A percentile compares a stretch with the other conserved stretches of the same genome.
phyloP scores from a whole-genome alignment of 2,113 vertebrate genomes.

The Herpetotheres cachinnans region DNA sequence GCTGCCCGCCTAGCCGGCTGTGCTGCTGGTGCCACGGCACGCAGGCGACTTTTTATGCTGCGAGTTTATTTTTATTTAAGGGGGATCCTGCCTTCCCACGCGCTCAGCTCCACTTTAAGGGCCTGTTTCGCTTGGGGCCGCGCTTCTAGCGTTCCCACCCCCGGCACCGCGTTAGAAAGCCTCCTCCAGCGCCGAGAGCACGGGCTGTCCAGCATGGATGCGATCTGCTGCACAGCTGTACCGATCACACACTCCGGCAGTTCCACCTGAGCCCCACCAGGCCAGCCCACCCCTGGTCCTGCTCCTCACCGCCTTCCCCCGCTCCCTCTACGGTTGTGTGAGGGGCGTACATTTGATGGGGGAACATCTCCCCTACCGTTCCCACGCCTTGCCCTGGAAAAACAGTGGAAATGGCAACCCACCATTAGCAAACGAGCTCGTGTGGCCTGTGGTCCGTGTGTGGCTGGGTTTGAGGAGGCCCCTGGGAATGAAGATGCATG shows the following conservation, averaged over 20 bases:
- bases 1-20: no score
- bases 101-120: not conserved
- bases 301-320: fast-evolving
- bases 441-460: not conserved
- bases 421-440: not conserved
- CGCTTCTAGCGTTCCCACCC: fast-evolving
- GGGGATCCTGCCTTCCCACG: not conserved
- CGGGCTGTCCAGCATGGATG: fast-evolving
- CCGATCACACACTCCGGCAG: not conserved
- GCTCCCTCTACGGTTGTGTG: fast-evolving
- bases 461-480: not conserved
- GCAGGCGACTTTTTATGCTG: not conserved
- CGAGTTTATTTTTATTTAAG: not conserved
- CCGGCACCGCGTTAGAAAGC: no score
- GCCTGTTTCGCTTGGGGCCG: not conserved
- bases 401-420: not conserved
- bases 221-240: not conserved
- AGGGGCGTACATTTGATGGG: fast-evolving
- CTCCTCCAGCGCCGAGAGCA: not conserved
- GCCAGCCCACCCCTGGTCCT: fast-evolving
- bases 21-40: not conserved
- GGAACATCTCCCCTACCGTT: fast-evolving
- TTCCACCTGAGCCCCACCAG: not conserved
- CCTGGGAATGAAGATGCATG: not conserved
- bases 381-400: not conserved